These are phyloP conservation scores for Apodemia zela DNA, from an alignment of 2,888 invertebrate species.

Conservation along the genomic window DNA sequence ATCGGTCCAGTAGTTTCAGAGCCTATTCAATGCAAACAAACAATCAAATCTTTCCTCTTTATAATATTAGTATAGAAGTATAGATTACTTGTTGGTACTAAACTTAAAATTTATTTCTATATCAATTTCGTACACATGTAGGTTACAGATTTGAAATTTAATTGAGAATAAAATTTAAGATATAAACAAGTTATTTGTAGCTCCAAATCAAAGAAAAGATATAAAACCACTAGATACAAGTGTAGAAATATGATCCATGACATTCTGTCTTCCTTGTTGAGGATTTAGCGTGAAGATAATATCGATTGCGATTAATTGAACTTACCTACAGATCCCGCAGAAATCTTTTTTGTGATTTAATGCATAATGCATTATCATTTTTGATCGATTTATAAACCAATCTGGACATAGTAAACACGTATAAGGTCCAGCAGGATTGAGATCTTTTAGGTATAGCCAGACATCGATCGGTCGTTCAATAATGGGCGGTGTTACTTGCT, in stretches of 20 bases:
- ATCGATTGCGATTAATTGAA: not conserved
- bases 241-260: not conserved
- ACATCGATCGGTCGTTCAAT: conserved; percentile 66
- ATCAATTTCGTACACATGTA: too few relatives aligned
- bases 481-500: conserved; percentile 38
- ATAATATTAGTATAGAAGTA: too few relatives aligned
- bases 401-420: conserved; percentile 69
- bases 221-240: too few relatives aligned
- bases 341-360: conserved; percentile 74
- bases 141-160: too few relatives aligned
- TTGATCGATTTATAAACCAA: conserved; percentile 70
- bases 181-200: too few relatives aligned
- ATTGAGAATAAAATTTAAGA: too few relatives aligned
- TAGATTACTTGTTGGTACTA: too few relatives aligned
- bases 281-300: conserved; percentile 8
- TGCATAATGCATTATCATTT: conserved; percentile 71
- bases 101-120: too few relatives aligned
- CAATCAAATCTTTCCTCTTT: too few relatives aligned
- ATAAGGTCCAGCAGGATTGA: conserved; percentile 67
- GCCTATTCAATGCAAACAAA: too few relatives aligned
- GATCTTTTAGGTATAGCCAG: conserved; percentile 72
- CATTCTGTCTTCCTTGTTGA: not conserved
- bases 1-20: too few relatives aligned
- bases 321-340: conserved; percentile 74
- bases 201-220: too few relatives aligned